Evolutionary conservation across 2,888 invertebrate species (phyloP).

Genomic region (Apotomis capreana): DNA sequence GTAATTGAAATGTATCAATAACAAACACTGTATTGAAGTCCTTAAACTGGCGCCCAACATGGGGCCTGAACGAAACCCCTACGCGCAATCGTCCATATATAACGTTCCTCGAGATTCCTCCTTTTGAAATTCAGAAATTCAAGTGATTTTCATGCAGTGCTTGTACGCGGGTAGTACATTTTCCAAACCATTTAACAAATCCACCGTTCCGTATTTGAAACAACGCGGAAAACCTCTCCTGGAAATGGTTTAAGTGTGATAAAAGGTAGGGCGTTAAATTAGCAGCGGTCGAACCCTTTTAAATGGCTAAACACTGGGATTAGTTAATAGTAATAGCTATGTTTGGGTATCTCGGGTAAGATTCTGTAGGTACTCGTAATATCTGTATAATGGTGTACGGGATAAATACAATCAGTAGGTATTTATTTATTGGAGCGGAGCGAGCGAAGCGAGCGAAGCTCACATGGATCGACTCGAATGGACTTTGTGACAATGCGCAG

Average conservation of each 20-base stretch:
- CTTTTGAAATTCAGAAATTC: conserved; percentile 11
- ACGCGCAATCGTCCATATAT: background rate
- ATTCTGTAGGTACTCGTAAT: no score
- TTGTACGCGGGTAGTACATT: conserved; percentile 28
- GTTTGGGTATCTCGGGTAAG: no score
- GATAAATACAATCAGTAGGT: no score
- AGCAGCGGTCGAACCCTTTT: conserved; percentile 1
- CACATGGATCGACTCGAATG: no score
- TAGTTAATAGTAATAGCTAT: no score
- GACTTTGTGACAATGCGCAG: no score
- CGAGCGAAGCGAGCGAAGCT: no score
- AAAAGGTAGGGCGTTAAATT: conserved; percentile 25
- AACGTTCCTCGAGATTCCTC: background rate
- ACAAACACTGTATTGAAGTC: background rate
- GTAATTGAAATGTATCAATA: background rate
- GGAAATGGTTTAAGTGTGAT: conserved; percentile 28
- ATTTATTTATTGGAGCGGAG: no score
- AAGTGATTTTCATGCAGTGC: conserved; percentile 21
- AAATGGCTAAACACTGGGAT: no score
- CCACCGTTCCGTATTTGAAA: conserved; percentile 31
- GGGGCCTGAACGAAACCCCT: background rate
- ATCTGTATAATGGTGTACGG: no score
- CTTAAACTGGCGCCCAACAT: conserved; percentile 1
- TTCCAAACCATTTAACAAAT: conserved; percentile 39
- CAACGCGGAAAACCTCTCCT: conserved; percentile 30